Evolutionary conservation across 1,140 invertebrate genomes (phyloP).

Genomic region (Heliothis subflexa): DNA sequence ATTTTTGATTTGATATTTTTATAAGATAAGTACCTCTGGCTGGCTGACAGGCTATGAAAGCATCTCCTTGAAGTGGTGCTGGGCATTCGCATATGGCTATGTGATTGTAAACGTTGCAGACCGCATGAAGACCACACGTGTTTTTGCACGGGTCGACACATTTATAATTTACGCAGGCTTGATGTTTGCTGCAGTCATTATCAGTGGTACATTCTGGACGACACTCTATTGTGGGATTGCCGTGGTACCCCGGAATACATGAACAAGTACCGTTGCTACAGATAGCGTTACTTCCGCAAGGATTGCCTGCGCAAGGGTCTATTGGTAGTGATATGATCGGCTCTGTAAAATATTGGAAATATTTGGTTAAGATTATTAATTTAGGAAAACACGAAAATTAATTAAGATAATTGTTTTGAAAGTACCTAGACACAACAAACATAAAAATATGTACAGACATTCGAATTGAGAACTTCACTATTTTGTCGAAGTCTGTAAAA

Average conservation of each 20-base stretch:
- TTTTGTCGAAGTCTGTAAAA: no score
- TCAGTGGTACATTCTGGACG: slow-evolving; percentile 90
- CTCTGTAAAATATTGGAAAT: slow-evolving; percentile 51
- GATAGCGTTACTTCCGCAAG: slow-evolving; percentile 91
- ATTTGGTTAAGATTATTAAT: not conserved
- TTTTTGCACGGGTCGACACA: slow-evolving; percentile 93
- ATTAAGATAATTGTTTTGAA: not conserved
- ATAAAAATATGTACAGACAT: no score
- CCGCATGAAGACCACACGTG: slow-evolving; percentile 89
- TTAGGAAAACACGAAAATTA: no score
- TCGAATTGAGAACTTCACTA: no score
- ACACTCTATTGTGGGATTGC: slow-evolving; percentile 89
- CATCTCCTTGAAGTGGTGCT: slow-evolving; percentile 88
- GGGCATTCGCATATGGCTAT: slow-evolving; percentile 89
- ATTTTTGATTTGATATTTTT: no score
- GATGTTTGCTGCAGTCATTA: slow-evolving; percentile 91
- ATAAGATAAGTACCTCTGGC: slow-evolving; percentile 77
- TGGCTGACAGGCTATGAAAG: slow-evolving; percentile 87
- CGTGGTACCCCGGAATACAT: slow-evolving; percentile 87
- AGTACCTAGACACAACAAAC: no score
- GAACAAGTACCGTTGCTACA: slow-evolving; percentile 90
- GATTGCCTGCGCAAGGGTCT: slow-evolving; percentile 89
- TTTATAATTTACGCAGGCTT: slow-evolving; percentile 94
- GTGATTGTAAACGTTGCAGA: slow-evolving; percentile 89
- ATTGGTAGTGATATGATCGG: slow-evolving; percentile 55